Base-by-base conservation (phyloP, 2,888 invertebrate genomes). In the Pseudolycoriella hygida region DNA sequence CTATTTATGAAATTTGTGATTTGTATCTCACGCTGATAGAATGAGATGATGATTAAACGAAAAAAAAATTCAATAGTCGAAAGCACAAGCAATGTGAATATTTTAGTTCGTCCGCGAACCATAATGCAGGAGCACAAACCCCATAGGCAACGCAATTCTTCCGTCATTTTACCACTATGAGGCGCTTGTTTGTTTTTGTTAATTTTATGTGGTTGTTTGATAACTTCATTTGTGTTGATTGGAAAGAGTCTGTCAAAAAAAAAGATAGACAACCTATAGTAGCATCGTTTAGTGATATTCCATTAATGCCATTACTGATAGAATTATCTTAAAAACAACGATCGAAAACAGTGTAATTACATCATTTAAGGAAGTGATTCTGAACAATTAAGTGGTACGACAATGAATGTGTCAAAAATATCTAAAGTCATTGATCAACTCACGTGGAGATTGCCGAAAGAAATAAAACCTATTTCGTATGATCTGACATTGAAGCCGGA, bases 401-500 rank as follows among this genome's bases (percentile, higher is more conserved):
- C 25, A 25, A 32, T 11, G 32, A 32, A 3, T 17, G 12, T 32
- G 6, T 5, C 41, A 50, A 54, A 55, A 20, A 55, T 58, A n/a
- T 64, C 63, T 15, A 61, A 61, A 47, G 50, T 60, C 11, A 50
- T 62, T 15, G 49, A 60, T 1, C 59, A 64, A 37, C 48, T 68
- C 39, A 55, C 59, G 14, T 70, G 66, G 50, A 70, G 80, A 38
- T 61, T 84, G 42, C 74, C 80, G 1, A 60, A 62, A 8, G 67
- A 72, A 42, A 67, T 77, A 1, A 60, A 62, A 14, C 81, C 83
- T 0, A 50, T 69, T 3, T 70, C 72, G 47, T 84, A 84, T 55
- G 73, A 78, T 45, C 58, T 84, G 4, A 69, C 66, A 14, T 60
- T 83, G 44, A 67, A 72, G 46, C 81, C 83, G 0, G 67, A 80